Evolutionary conservation across 2,113 vertebrate species (phyloP).

Genomic region (Paradisaea rubra): DNA sequence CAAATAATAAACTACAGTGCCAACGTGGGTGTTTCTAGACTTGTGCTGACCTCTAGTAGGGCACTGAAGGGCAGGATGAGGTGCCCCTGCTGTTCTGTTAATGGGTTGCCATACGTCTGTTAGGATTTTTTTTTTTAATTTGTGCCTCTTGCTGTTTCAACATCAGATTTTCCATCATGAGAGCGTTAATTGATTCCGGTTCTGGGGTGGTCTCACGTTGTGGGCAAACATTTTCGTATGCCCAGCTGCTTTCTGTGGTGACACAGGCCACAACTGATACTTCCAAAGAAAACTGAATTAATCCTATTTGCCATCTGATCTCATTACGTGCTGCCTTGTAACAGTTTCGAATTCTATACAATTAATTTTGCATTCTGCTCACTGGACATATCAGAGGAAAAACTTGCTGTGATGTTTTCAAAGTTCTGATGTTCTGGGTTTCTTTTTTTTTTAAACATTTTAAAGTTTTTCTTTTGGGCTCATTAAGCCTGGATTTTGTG

Average conservation of each 20-base stretch:
- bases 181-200: not conserved
- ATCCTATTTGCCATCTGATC: not conserved
- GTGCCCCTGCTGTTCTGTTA: not conserved
- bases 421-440: not conserved
- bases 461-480: not conserved
- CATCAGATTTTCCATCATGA: not conserved
- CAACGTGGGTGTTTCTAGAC: not conserved
- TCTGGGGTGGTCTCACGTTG: not conserved
- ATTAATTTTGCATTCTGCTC: not conserved
- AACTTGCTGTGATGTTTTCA: not conserved
- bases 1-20: not conserved
- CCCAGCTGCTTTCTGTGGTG: not conserved
- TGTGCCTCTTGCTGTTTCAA: not conserved
- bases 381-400: not conserved
- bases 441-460: not conserved
- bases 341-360: not conserved
- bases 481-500: not conserved
- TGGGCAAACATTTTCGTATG: not conserved
- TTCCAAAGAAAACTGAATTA: not conserved
- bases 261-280: not conserved
- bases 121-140: not conserved
- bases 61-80: not conserved
- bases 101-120: not conserved
- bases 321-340: not conserved
- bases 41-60: not conserved